Conservation (phyloP, 1,140 invertebrate genomes). For the Amphibalanus amphitrite region DNA sequence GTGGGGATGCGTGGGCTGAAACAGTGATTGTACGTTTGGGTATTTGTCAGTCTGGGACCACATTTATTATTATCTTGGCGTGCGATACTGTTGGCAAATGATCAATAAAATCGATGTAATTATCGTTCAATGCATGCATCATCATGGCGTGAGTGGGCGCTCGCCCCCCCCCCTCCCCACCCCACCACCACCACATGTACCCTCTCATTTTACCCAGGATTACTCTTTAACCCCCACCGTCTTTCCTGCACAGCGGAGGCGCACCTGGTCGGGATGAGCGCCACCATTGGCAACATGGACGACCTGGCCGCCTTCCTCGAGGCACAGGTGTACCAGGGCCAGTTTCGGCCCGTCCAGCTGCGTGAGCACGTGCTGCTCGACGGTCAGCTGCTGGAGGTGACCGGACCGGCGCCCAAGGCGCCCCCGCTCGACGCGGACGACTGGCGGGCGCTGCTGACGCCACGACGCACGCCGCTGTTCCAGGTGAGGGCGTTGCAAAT, state of each 20-base stretch:
- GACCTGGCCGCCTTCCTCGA: constrained; percentile 57
- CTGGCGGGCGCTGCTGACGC: constrained; percentile 1
- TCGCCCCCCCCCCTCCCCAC: too few species aligned
- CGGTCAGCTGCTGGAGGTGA: constrained; percentile 5
- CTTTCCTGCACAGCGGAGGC: constrained; percentile 36
- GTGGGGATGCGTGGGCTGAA: too few species aligned
- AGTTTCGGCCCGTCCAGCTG: constrained; percentile 76
- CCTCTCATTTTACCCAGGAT: too few species aligned
- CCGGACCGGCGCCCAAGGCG: not conserved
- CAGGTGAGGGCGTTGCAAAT: constrained; percentile 9
- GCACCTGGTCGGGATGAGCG: constrained; percentile 92
- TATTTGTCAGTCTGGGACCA: too few species aligned
- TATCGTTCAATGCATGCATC: too few species aligned
- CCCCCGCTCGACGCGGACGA: not conserved
- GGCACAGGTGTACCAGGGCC: constrained; percentile 59
- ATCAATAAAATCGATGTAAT: too few species aligned
- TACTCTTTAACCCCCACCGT: too few species aligned
- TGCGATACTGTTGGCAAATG: too few species aligned
- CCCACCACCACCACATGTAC: too few species aligned
- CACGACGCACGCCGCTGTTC: constrained; percentile 7
- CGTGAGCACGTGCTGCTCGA: constrained; percentile 46
- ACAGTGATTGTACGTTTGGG: too few species aligned
- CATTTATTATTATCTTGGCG: too few species aligned
- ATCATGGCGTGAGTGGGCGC: too few species aligned
- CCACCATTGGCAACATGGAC: constrained; percentile 78